Evolutionary conservation across 2,113 vertebrate genomes (phyloP).

Genomic region (Calypte anna): DNA sequence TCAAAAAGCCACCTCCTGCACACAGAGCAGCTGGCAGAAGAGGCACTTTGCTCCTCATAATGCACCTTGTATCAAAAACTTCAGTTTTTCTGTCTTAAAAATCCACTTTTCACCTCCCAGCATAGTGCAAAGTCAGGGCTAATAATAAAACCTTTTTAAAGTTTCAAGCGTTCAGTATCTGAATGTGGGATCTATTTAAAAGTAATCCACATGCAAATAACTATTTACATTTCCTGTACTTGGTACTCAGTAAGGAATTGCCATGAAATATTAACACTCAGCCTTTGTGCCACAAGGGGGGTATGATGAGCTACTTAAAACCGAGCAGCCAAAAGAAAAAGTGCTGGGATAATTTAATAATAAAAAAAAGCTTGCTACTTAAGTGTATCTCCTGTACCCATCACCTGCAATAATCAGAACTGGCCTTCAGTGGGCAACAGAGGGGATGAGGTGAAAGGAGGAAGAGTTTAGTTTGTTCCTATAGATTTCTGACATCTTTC

Average conservation of each 20-base stretch:
- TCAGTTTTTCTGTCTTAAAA: not conserved
- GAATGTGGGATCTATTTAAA: not conserved
- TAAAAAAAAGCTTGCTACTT: not conserved
- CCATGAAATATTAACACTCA: not conserved
- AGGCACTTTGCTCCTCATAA: not conserved
- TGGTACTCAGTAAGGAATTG: not conserved
- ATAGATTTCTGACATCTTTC: not conserved
- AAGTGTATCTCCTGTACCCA: not conserved
- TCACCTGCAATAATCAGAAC: not conserved
- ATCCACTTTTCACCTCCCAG: not conserved
- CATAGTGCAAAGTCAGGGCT: not conserved
- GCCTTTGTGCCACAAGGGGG: slow-evolving; percentile 41
- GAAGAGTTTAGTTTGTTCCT: not conserved
- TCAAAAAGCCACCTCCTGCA: not conserved
- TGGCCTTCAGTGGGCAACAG: not conserved
- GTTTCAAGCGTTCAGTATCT: not conserved
- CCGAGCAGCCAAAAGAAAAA: not conserved
- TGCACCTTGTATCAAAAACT: not conserved
- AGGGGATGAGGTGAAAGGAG: not conserved
- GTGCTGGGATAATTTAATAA: no score
- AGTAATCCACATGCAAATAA: not conserved
- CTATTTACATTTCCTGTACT: not conserved
- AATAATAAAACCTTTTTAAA: not conserved
- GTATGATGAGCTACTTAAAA: not conserved
- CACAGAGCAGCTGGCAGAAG: not conserved